Evolutionary conservation across 2,888 invertebrate species (phyloP).

Genomic region (Tanaodytes sp.): DNA sequence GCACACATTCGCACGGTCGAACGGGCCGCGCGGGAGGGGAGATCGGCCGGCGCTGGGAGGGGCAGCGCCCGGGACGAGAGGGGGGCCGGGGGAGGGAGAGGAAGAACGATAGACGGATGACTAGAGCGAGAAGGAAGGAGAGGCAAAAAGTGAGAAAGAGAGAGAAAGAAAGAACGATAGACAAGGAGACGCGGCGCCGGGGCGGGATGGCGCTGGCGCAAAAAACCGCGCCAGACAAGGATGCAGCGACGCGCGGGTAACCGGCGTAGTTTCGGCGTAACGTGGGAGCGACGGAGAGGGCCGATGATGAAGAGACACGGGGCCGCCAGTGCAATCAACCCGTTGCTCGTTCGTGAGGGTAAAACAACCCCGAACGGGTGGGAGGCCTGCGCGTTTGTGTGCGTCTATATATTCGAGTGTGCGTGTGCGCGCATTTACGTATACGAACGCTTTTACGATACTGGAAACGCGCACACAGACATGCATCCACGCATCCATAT

Average conservation of each 20-base stretch:
- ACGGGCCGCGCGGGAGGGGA: too few species aligned
- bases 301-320: constrained; percentile 47
- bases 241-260: constrained; percentile 1
- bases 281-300: constrained; percentile 42
- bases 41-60: too few species aligned
- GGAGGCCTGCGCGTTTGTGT: constrained; percentile 3
- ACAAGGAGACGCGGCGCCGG: constrained; percentile 4
- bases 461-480: neutral
- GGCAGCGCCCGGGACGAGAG: too few species aligned
- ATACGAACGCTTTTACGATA: too few species aligned
- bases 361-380: constrained; percentile 66
- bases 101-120: too few species aligned
- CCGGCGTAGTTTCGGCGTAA: constrained; percentile 20
- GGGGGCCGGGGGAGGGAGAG: too few species aligned
- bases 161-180: too few species aligned
- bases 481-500: neutral
- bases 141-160: too few species aligned
- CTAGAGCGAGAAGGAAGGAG: too few species aligned
- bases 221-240: too few species aligned
- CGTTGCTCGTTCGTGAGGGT: constrained; percentile 67
- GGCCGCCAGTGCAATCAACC: constrained; percentile 72
- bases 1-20: too few species aligned
- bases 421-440: neutral
- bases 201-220: constrained; percentile 4
- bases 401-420: neutral